phyloP scores from a whole-genome alignment of 2,113 vertebrate genomes.

The Psittacula cyanocephala region DNA sequence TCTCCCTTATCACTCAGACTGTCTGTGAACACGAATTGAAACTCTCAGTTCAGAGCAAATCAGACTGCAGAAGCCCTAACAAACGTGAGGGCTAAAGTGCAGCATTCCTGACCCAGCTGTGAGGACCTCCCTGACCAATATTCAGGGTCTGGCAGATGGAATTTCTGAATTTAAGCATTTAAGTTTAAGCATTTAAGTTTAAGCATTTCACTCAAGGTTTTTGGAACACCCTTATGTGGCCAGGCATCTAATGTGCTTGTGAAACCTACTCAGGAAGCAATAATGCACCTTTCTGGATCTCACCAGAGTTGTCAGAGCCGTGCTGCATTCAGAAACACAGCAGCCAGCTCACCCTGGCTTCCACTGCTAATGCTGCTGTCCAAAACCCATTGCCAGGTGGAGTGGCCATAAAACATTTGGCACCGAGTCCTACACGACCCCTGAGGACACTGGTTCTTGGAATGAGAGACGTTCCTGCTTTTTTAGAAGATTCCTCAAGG shows the following conservation, averaged over 20 bases:
- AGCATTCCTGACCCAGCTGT: not conserved
- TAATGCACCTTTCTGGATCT: not conserved
- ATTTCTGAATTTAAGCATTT: not conserved
- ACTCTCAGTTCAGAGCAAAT: not conserved
- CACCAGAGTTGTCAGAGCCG: not conserved
- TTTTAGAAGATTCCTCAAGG: not conserved
- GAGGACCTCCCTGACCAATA: not conserved
- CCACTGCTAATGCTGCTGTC: not conserved
- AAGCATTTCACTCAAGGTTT: not conserved
- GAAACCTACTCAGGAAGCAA: not conserved
- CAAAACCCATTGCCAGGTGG: not conserved
- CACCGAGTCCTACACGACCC: accelerated
- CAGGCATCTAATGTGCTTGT: not conserved
- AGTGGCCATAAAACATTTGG: not conserved
- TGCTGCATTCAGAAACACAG: not conserved
- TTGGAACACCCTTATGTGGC: not conserved
- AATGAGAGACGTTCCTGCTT: not conserved
- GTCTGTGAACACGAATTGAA: not conserved
- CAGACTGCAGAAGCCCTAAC: not conserved
- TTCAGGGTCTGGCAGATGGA: not conserved
- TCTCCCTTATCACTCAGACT: not conserved
- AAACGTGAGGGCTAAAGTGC: not conserved
- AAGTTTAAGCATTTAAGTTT: not conserved
- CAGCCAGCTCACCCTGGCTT: not conserved
- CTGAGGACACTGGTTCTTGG: not conserved